These are phyloP conservation scores for Stichodactyla mertensii DNA, from an alignment of 64 coral and sea anemone genomes.

Conservation along the genomic window DNA sequence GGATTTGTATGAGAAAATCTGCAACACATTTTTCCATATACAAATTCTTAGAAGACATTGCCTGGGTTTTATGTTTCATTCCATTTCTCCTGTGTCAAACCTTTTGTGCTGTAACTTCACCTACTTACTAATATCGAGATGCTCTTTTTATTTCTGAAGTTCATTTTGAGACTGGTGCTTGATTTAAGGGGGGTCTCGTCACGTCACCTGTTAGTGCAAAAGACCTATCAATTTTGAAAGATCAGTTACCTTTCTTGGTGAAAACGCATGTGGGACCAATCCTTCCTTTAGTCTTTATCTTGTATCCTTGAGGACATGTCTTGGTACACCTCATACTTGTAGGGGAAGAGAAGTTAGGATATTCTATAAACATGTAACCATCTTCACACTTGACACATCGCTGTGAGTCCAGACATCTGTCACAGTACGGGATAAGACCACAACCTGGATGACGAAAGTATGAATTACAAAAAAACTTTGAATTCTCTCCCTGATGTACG, in stretches of 20 bases:
- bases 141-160: too few species aligned
- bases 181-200: too few species aligned
- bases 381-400: neutral
- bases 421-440: slow-evolving; percentile 8
- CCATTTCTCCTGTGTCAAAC: too few species aligned
- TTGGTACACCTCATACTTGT: neutral
- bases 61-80: too few species aligned
- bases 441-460: neutral
- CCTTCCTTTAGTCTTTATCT: neutral
- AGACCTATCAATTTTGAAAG: neutral
- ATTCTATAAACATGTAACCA: slow-evolving; percentile 11
- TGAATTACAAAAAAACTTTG: neutral
- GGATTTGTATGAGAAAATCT: too few species aligned
- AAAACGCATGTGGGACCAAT: neutral
- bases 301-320: neutral
- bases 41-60: too few species aligned
- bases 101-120: too few species aligned
- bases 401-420: neutral
- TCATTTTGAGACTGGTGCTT: too few species aligned
- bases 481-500: too few species aligned
- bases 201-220: too few species aligned
- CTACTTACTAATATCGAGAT: too few species aligned
- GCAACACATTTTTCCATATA: too few species aligned
- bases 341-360: neutral
- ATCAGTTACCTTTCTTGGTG: neutral